Evolutionary conservation across 2,888 invertebrate species (phyloP), one percentile per base, ranked within the genome.

Genomic region (Parnassius smintheus): DNA sequence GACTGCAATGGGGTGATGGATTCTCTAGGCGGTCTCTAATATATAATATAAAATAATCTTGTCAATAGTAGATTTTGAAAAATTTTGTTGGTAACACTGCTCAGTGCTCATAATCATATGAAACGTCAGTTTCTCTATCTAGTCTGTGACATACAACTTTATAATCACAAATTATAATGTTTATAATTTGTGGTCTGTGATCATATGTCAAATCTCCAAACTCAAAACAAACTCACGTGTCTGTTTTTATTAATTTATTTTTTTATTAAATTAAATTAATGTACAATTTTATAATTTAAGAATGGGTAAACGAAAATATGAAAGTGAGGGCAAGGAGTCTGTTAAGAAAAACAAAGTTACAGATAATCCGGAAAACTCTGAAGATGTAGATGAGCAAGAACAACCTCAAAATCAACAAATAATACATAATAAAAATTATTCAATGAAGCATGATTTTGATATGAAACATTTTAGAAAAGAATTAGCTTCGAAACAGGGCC

Each of bases 401-500:
- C 81, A 85, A 85, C 82, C 84, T 80, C 80, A 81, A 81, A 80
- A 71, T 67, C 70, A 74, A 66, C 52, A 70, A 64, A 66, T 64
- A 35, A 50, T 4, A 59, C 63, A 66, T 66, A 62, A 68, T 65
- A 73, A 69, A 64, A 66, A 68, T 13, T 70, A 68, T 62, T n/a
- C 74, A 44, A 68, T 76, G 67, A 87, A 72, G 66, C 68, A 82
- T 62, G 73, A 72, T 70, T 94, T 94, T 73, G 93, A 94, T 76
- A 86, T 93, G 64, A 91, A 93, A 80, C 89, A 93, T 66, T 94
- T 94, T 65, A 89, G 94, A 0, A 92, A 91, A 70, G 93, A 93
- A 67, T 74, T 95, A 60, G 76, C 86, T 0, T 84, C 86, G 7
- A 90, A 87, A 59, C 87, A 86, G 54, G 92, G 93, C 12, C 94